Evolutionary conservation across 2,888 invertebrate species (phyloP), one percentile per base, ranked within the genome.

Genomic region (Magallana nippona): DNA sequence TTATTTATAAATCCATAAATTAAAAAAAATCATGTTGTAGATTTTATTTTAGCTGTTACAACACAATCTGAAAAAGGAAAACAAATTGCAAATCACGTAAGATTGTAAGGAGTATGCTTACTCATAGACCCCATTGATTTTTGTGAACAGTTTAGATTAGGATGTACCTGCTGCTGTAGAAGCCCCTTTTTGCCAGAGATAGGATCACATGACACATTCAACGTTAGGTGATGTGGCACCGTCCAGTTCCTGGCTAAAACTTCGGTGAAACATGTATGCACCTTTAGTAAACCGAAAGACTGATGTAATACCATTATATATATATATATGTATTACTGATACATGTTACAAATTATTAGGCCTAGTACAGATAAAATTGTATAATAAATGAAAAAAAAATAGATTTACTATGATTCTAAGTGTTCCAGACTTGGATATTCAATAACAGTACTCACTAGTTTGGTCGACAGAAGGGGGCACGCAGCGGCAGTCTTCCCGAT

Each of bases 401-500:
- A 44, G 44, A 44, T 44, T 0, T 8, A 44, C 44, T 8, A n/a
- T n/a, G n/a, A 5, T 44, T 44, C 8, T 44, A 44, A 44, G 44
- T 44, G 44, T 3, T 44, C 8, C 5, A 44, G 44, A 44, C 44
- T 44, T 44, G 44, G 44, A 44, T 44, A 44, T 44, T 44, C 44
- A 44, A 44, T 44, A 44, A 5, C 44, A 44, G 2, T 5, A 71
- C 22, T 71, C 15, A 71, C 71, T 32, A 71, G 32, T 71, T 71
- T 27, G 27, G 71, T 15, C 32, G 71, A 71, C 27, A 78, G 27
- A 2, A 78, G 62, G n/a, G 81, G 81, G 11, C 81, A 81, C 44
- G 62, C 81, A 8, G 58, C 44, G 5, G 58, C 62, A 10, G 19
- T 81, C 22, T 55, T 60, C n/a, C 81, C 81, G 44, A 81, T 81